Conservation (phyloP, 2,888 invertebrate genomes). For the Pachycephus smyrnensis region DNA sequence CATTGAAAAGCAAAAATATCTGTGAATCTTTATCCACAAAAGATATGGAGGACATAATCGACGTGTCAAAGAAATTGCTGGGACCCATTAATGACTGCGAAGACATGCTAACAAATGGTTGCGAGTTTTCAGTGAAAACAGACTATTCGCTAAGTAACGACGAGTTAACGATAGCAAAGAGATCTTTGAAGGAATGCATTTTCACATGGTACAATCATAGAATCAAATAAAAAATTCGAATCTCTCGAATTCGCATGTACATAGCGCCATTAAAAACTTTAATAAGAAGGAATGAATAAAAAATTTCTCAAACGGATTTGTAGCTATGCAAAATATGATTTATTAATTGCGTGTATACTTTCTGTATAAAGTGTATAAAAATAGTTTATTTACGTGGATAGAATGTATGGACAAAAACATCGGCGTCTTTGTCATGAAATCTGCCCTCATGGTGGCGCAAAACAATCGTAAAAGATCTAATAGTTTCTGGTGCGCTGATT, state of each 20-base stretch:
- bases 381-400: conserved; percentile 35
- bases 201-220: conserved; percentile 28
- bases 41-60: conserved; percentile 45
- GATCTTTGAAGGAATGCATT: conserved; percentile 31
- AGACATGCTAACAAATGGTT: conserved; percentile 59
- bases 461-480: conserved; percentile 37
- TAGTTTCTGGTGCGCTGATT: background rate
- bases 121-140: conserved; percentile 33
- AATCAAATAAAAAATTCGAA: background rate
- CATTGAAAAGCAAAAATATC: conserved; percentile 41
- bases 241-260: background rate
- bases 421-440: conserved; percentile 27
- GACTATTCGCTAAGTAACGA: background rate
- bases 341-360: background rate
- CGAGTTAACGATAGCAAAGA: conserved; percentile 20
- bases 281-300: background rate
- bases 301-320: background rate
- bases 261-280: background rate
- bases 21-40: conserved; percentile 41
- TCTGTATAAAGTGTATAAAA: background rate
- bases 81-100: conserved; percentile 56
- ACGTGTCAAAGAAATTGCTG: conserved; percentile 34
- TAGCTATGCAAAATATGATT: background rate
- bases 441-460: conserved; percentile 38
- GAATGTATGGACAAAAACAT: conserved; percentile 51